Percentiles rank a stretch among this genome's conserved stretches.
These are phyloP conservation scores for Ochropleura plecta DNA, from an alignment of 2,888 invertebrate species.

Conservation along the genomic window DNA sequence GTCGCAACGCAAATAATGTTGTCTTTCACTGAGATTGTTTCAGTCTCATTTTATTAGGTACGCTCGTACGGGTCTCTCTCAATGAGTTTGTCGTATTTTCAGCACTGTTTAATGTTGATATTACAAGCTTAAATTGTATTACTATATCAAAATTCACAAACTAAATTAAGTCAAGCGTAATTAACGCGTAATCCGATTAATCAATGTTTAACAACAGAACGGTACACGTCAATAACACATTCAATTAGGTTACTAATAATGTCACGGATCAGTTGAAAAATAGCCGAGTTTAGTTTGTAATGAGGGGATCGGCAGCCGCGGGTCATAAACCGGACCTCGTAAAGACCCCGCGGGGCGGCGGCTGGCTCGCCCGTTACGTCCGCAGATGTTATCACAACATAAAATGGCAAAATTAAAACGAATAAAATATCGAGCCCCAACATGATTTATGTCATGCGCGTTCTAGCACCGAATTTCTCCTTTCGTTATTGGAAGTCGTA, in stretches of 20 bases:
- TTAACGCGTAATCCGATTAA: slow-evolving; percentile 40
- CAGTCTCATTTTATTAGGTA: slow-evolving; percentile 38
- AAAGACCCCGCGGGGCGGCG: slow-evolving; percentile 71
- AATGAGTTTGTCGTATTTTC: slow-evolving; percentile 17
- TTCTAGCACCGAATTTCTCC: slow-evolving; percentile 75
- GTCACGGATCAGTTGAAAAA: slow-evolving; percentile 64
- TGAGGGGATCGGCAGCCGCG: slow-evolving; percentile 54
- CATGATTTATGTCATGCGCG: slow-evolving; percentile 82
- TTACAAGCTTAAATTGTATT: not conserved
- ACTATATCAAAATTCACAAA: slow-evolving; percentile 8
- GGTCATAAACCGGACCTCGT: slow-evolving; percentile 80
- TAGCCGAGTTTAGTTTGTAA: slow-evolving; percentile 68
- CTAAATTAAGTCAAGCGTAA: slow-evolving; percentile 27
- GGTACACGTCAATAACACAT: slow-evolving; percentile 35
- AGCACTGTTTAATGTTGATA: not conserved
- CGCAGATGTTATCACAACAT: slow-evolving; percentile 87
- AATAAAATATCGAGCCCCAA: slow-evolving; percentile 83
- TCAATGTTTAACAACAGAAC: slow-evolving; percentile 29
- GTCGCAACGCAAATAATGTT: slow-evolving; percentile 63
- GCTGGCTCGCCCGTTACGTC: slow-evolving; percentile 78
- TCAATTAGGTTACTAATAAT: slow-evolving; percentile 54
- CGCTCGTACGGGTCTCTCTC: slow-evolving; percentile 18
- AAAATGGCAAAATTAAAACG: slow-evolving; percentile 87
- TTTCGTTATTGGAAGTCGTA: slow-evolving; percentile 77
- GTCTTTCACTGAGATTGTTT: slow-evolving; percentile 54